phyloP scores from a whole-genome alignment of 2,797 vertebrate genomes.

The Myotis planiceps region DNA sequence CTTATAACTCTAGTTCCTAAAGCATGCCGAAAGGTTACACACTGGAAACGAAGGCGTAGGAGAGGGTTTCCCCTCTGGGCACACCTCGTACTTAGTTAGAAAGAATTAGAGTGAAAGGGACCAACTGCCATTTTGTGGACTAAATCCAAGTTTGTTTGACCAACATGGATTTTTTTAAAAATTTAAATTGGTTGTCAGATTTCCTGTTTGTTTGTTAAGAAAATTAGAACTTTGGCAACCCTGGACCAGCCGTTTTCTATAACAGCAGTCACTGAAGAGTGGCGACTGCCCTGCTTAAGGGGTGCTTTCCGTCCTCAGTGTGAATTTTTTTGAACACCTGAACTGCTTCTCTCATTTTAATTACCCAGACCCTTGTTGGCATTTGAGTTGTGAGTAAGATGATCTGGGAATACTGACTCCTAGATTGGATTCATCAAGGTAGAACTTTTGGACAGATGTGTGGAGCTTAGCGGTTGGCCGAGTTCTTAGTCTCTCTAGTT shows the following conservation, averaged over 20 bases:
- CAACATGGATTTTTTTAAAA: background rate
- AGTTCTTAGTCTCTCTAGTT: background rate
- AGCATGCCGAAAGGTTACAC: background rate
- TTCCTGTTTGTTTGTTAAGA: background rate
- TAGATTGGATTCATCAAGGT: background rate
- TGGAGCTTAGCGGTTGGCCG: background rate
- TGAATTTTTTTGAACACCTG: too few relatives aligned
- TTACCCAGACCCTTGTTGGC: background rate
- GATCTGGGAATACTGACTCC: background rate
- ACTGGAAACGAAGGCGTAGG: background rate
- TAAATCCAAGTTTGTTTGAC: background rate
- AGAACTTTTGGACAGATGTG: background rate
- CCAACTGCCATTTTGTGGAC: background rate
- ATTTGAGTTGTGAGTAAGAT: background rate
- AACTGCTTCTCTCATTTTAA: background rate
- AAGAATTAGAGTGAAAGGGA: background rate
- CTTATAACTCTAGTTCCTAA: background rate
- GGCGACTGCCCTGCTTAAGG: background rate
- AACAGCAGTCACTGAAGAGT: background rate
- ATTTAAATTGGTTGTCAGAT: background rate
- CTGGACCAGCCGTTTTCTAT: background rate
- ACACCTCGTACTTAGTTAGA: background rate
- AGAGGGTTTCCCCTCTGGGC: background rate
- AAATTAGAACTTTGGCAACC: background rate
- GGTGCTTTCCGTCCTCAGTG: background rate